Evolutionary conservation across 1,140 invertebrate species (phyloP), one percentile per base, ranked within the genome.

Genomic region (Oscheius sp.): DNA sequence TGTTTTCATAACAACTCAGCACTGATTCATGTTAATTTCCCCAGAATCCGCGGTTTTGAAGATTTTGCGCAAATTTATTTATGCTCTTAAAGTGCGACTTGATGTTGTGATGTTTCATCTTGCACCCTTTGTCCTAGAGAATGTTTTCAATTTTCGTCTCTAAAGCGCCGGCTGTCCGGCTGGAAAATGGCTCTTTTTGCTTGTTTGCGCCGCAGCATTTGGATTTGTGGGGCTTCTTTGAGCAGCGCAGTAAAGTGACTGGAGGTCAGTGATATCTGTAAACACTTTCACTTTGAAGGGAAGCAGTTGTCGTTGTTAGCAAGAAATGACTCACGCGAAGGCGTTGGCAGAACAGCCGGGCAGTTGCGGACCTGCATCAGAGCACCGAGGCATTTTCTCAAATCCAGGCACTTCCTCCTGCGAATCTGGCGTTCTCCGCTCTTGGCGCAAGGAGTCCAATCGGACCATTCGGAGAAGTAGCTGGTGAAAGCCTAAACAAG

Each of bases 381-480:
- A 34, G 80, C 73, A 26, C 81, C 81, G 31, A 73, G 73, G 65
- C 81, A 83, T 49, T 73, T 79, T 63, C 73, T 77, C 26, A 84
- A 68, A 65, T 83, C 82, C 7, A 83, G 62, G 46, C 81, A 83
- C 55, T 77, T 84, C 74, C 81, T 58, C 35, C 81, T 75, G 18
- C 81, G 74, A 45, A 83, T 79, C 49, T 78, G 70, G 46, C 81
- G 71, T 64, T 83, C 83, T 10, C 84, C 82, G 23, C 71, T 66
- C 29, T 68, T 74, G 13, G 34, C 77, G 61, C 81, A 83, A 29
- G 68, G 72, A n/a, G 83, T 83, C 81, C 81, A 83, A 26, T 75
- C 66, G 7, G 66, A 75, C 81, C 81, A 83, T 20, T 75, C 68
- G n/a, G 79, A 82, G 73, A 83, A 83, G 63, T 73, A 83, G 1